A percentile compares a stretch with the other conserved stretches of the same genome.
phyloP scores from a whole-genome alignment of 2,888 invertebrate species.

The Apotomis betuletana region DNA sequence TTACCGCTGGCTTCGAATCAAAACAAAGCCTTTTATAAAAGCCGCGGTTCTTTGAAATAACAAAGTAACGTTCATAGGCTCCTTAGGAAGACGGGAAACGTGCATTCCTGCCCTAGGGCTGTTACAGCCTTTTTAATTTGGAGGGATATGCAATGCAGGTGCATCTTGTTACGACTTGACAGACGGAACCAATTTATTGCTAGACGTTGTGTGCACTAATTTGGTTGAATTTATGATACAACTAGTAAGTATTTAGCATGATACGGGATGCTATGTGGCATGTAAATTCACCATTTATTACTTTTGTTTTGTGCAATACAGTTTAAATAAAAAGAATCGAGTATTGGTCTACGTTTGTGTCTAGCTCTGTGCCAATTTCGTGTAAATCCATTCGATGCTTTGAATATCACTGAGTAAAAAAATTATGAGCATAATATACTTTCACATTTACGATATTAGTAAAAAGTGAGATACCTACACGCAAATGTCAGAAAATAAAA shows the following conservation, averaged over 20 bases:
- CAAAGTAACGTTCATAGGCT: conserved; percentile 19
- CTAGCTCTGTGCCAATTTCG: too few relatives aligned
- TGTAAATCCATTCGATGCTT: too few relatives aligned
- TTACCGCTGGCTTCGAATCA: conserved; percentile 22
- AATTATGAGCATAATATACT: too few relatives aligned
- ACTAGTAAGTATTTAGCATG: background rate
- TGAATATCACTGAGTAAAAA: too few relatives aligned
- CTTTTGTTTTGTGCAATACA: too few relatives aligned
- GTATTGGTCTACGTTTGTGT: too few relatives aligned
- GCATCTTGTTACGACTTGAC: conserved; percentile 35
- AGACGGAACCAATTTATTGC: conserved; percentile 39
- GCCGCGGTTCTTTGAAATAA: conserved; percentile 30
- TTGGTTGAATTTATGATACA: background rate
- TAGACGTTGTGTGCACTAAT: conserved; percentile 20
- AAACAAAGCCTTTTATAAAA: conserved; percentile 32
- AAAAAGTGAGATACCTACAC: too few relatives aligned
- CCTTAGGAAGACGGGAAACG: background rate
- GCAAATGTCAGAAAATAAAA: too few relatives aligned
- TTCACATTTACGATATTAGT: too few relatives aligned
- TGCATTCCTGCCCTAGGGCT: background rate
- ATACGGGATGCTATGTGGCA: too few relatives aligned
- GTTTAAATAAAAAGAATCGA: too few relatives aligned
- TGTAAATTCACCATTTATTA: too few relatives aligned
- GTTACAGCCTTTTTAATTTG: conserved; percentile 1
- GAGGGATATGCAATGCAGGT: conserved; percentile 15